phyloP scores from a whole-genome alignment of 2,888 invertebrate genomes.

The Netelia melanura region DNA sequence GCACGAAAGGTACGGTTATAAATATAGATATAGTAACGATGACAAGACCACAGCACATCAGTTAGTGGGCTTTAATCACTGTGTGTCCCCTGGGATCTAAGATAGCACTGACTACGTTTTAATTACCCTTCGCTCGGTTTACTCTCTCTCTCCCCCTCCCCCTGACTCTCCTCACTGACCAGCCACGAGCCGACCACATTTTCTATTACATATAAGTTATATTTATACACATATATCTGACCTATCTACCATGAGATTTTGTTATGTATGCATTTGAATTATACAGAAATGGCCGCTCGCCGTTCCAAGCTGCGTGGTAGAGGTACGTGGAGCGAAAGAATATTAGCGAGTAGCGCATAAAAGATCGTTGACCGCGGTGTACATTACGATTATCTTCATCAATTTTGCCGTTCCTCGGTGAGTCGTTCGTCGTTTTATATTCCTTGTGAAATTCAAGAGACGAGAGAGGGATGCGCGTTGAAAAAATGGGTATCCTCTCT shows the following conservation, averaged over 20 bases:
- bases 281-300: conserved; percentile 75
- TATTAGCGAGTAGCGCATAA: conserved; percentile 19
- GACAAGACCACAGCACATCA: conserved; percentile 66
- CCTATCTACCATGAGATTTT: neutral
- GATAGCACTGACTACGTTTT: conserved; percentile 81
- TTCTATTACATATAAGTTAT: neutral
- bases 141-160: conserved; percentile 10
- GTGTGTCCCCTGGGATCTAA: conserved; percentile 73
- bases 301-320: neutral
- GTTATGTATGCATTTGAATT: conserved; percentile 66
- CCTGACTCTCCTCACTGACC: neutral
- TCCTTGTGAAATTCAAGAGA: conserved; percentile 11
- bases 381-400: conserved; percentile 45
- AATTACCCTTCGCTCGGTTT: conserved; percentile 75
- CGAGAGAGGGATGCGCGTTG: conserved; percentile 2
- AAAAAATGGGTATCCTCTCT: conserved; percentile 28
- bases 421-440: conserved; percentile 29
- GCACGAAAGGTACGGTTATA: conserved; percentile 39
- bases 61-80: conserved; percentile 75
- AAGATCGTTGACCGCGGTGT: conserved; percentile 63
- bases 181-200: neutral
- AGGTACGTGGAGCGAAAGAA: conserved; percentile 20
- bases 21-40: conserved; percentile 66
- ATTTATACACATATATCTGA: neutral
- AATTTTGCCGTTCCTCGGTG: conserved; percentile 24